Conservation (phyloP, 2,888 invertebrate species). For the Dromius quadrimaculatus region DNA sequence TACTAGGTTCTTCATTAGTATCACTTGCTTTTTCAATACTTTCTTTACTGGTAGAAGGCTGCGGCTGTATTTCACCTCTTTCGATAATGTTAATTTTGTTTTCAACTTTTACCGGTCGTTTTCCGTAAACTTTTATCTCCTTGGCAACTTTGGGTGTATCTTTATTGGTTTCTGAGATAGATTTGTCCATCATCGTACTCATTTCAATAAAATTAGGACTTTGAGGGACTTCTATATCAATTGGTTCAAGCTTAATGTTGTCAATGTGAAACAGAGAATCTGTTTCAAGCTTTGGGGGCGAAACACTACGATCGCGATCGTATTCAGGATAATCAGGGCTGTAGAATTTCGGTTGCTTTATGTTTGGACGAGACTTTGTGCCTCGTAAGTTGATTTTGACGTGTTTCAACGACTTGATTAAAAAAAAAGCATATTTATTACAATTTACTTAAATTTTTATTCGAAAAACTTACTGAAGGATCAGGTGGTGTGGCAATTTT, state of each 20-base stretch:
- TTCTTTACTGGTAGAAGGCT: conserved; percentile 36
- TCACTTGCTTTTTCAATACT: background rate
- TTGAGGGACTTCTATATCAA: conserved; percentile 58
- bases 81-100: background rate
- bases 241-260: conserved; percentile 64
- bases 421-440: background rate
- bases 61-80: no score
- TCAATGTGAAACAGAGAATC: conserved; percentile 57
- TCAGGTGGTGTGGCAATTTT: conserved; percentile 46
- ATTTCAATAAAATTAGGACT: conserved; percentile 39
- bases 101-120: background rate
- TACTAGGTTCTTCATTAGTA: background rate
- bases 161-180: background rate
- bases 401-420: conserved; percentile 61
- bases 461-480: conserved; percentile 38
- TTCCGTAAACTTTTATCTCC: conserved; percentile 7
- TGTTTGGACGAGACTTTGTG: conserved; percentile 64
- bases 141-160: background rate
- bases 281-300: conserved; percentile 44
- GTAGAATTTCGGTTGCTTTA: conserved; percentile 65
- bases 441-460: background rate
- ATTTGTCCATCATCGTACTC: conserved; percentile 18
- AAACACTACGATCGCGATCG: conserved; percentile 54
- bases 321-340: conserved; percentile 59
- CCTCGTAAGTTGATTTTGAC: conserved; percentile 62